Conservation (phyloP, 2,797 vertebrate genomes). For the Bradypus variegatus region DNA sequence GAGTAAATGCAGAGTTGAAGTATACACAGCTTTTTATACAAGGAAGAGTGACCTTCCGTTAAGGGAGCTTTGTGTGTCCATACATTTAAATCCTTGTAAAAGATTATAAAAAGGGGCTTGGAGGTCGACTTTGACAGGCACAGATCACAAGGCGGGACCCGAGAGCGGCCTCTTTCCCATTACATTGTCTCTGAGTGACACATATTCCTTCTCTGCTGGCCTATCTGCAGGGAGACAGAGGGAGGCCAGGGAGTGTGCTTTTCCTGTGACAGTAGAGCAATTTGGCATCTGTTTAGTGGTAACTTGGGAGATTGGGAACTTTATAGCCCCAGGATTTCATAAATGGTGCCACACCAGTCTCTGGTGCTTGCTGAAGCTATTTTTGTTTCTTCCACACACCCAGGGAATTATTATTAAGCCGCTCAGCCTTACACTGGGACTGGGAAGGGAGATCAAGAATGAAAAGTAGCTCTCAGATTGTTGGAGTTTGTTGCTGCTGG, state of each 20-base stretch:
- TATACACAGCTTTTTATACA: constrained; percentile 50
- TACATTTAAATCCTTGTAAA: constrained; percentile 37
- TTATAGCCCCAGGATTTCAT: neutral
- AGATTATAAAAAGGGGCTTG: neutral
- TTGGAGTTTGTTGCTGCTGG: neutral
- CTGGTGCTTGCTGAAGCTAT: neutral
- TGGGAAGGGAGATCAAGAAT: neutral
- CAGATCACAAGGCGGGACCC: constrained; percentile 28
- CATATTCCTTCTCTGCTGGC: rapidly evolving
- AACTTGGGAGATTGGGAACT: constrained; percentile 1
- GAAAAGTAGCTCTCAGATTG: neutral
- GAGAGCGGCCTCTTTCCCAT: constrained; percentile 37
- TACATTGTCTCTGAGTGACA: neutral
- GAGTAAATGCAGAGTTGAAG: constrained; percentile 43
- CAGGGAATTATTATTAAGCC: neutral
- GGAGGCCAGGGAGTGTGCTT: neutral
- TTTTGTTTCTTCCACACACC: constrained; percentile 17
- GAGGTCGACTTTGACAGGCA: constrained; percentile 41
- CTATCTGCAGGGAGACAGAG: neutral
- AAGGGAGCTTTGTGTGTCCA: constrained; percentile 53
- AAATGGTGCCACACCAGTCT: neutral
- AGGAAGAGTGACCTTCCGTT: constrained; percentile 48
- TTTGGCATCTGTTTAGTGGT: constrained; percentile 31
- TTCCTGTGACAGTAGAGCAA: neutral
- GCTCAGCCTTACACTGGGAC: neutral